Evolutionary conservation across 2,113 vertebrate genomes (phyloP).

Genomic region (Chaetodon trifascialis): DNA sequence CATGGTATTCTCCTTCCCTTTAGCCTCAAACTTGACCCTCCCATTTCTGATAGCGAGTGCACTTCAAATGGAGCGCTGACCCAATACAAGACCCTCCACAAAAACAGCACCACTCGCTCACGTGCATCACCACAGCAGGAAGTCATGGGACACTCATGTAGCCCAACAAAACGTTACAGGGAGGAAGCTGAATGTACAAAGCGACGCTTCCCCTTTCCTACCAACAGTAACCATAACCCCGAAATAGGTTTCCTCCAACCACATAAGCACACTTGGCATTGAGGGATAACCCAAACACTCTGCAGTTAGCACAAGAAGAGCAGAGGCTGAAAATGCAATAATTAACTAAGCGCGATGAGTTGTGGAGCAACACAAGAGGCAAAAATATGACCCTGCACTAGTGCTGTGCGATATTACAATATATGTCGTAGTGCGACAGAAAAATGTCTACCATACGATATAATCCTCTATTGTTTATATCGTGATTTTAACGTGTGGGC

Average conservation of each 20-base stretch:
- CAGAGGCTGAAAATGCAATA: too few relatives aligned
- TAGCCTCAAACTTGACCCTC: not conserved
- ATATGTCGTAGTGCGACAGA: too few relatives aligned
- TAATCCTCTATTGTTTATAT: too few relatives aligned
- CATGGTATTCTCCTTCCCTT: not conserved
- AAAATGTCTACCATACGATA: too few relatives aligned
- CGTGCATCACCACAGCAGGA: not conserved
- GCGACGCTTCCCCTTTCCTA: not conserved
- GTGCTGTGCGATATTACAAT: too few relatives aligned
- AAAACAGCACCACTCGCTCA: not conserved
- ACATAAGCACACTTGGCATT: not conserved
- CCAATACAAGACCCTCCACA: not conserved
- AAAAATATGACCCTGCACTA: too few relatives aligned
- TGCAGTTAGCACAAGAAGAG: too few relatives aligned
- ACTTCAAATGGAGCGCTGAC: not conserved
- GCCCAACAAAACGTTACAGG: not conserved
- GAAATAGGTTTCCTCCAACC: not conserved
- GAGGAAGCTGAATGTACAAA: not conserved
- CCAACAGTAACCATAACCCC: not conserved
- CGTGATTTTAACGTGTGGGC: too few relatives aligned
- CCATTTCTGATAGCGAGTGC: not conserved
- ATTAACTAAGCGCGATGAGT: too few relatives aligned
- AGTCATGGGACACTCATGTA: not conserved
- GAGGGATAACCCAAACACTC: not conserved
- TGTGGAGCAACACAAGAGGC: too few relatives aligned